Evolutionary conservation across 2,797 vertebrate species (phyloP).

Genomic region (Lepidocolaptes lacrymiger): DNA sequence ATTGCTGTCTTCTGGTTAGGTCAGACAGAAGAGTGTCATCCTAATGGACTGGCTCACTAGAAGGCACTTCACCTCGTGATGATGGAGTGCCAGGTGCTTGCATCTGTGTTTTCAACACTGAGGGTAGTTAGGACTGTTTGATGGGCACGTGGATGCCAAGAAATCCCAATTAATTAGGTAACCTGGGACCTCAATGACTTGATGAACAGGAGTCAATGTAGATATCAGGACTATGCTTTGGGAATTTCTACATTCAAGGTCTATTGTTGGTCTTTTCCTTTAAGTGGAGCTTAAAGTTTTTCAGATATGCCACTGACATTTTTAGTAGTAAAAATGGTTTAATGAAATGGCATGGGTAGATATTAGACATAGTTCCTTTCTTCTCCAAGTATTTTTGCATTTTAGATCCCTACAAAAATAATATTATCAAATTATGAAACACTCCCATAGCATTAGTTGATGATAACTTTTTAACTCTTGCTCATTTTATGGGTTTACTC

Average conservation of each 20-base stretch:
- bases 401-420: neutral
- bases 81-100: neutral
- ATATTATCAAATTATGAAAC: neutral
- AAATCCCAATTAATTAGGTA: neutral
- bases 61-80: accelerated
- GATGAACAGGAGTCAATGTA: neutral
- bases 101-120: neutral
- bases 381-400: neutral
- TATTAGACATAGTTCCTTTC: neutral
- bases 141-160: neutral
- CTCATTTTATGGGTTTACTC: neutral
- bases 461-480: neutral
- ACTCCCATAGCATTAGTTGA: neutral
- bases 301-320: neutral
- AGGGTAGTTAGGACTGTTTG: neutral
- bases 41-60: neutral
- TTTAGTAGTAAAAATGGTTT: neutral
- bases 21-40: neutral
- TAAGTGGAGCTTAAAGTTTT: neutral
- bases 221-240: neutral
- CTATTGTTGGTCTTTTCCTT: neutral
- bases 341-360: neutral
- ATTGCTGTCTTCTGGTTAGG: neutral
- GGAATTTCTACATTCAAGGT: neutral
- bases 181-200: neutral